A percentile compares a stretch with the other conserved stretches of the same genome.
Conservation (phyloP, 1,140 invertebrate genomes). For the Musca domestica region DNA sequence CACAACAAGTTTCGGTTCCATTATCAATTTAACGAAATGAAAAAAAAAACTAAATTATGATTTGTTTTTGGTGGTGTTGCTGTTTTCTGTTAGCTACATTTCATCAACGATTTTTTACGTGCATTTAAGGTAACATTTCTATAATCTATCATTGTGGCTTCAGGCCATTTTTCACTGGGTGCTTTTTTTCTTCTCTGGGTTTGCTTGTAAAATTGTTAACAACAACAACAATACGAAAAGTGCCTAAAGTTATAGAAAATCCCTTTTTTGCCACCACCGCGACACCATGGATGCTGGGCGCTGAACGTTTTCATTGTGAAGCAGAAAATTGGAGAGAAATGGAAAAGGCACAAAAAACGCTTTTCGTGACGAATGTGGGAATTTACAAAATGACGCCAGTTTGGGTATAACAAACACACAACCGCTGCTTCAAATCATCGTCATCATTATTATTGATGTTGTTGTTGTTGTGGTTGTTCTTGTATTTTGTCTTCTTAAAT, state of each 20-base stretch:
- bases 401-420: neutral
- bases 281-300: neutral
- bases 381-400: conserved; percentile 27
- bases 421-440: too few species aligned
- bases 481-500: neutral
- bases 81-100: too few species aligned
- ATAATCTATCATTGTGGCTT: conserved; percentile 16
- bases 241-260: neutral
- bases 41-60: too few species aligned
- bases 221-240: neutral
- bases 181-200: conserved; percentile 9
- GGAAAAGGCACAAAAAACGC: neutral
- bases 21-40: too few species aligned
- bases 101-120: too few species aligned
- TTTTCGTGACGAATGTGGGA: conserved; percentile 30
- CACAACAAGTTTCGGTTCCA: too few species aligned
- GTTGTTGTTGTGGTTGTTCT: too few species aligned
- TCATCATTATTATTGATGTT: too few species aligned
- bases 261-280: conserved; percentile 20
- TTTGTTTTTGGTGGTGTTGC: too few species aligned
- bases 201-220: neutral
- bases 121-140: neutral
- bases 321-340: neutral
- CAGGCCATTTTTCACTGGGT: conserved; percentile 15
- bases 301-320: neutral